Base-by-base conservation (phyloP, 2,113 vertebrate species). In the Oryzias curvinotus region DNA sequence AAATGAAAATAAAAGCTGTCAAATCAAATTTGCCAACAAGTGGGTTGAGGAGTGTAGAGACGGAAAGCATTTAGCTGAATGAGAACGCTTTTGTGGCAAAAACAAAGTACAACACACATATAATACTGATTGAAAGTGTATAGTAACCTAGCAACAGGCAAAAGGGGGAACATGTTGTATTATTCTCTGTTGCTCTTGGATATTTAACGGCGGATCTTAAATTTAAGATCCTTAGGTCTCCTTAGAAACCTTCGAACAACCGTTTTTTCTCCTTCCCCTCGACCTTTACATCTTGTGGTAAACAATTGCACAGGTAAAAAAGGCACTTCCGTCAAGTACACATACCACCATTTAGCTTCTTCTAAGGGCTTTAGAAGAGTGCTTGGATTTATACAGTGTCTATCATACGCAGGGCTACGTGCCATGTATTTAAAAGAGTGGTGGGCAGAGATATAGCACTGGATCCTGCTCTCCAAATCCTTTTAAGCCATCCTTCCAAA, bases 101-200 rank as follows among this genome's bases (percentile, higher is more conserved):
- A 55, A 62, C 5, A n/a, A 13, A 6, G 42, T 48, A 75, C 61
- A 57, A 62, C 64, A 69, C 64, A 86, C 61, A 76, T 80, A 83
- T 81, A 85, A 87, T 59, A 46, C 54, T 36, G 44, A 75, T 71
- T 58, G 75, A 80, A 66, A 47, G 50, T 59, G 72, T 51, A 76
- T 41, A 48, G 89, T 91, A 87, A 82, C 89, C 90, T 90, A 91
- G 90, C 86, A 91, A 91, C 89, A 87, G 84, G 88, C 71, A 57
- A 48, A 70, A 57, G 45, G 66, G 62, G 77, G 64, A 73, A 43
- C 61, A 65, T 71, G 81, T 81, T 71, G 81, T 81, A 80, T 77
- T 85, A 80, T 80, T 78, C 75, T 77, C 78, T 48, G 62, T 65
- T 84, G 73, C 79, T 83, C 69, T 71, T 73, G 21, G 21, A 30